A percentile compares a stretch with the other conserved stretches of the same genome.
Conservation (phyloP, 2,888 invertebrate genomes). For the Pristionchus entomophagus region DNA sequence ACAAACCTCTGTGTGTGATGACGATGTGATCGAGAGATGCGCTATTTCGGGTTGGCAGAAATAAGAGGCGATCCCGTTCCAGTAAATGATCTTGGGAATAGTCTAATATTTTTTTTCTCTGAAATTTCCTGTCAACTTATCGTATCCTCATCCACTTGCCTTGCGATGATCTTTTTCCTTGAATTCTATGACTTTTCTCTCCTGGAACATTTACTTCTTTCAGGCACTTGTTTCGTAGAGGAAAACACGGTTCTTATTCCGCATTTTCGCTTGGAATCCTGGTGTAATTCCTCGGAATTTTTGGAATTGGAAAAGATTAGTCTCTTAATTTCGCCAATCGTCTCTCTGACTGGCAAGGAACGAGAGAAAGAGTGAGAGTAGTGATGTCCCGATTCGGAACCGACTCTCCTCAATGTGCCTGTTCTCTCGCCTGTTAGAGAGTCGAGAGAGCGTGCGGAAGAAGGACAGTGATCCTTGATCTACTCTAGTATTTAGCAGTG, state of each 20-base stretch:
- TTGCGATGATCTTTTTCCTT: not conserved
- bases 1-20: slow-evolving; percentile 16
- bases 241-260: no score
- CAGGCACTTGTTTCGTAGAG: no score
- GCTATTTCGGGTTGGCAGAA: not conserved
- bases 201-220: not conserved
- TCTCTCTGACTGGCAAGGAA: not conserved
- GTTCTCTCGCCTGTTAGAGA: no score
- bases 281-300: not conserved
- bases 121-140: no score
- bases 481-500: not conserved
- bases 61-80: no score
- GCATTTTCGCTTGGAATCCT: no score
- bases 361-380: no score
- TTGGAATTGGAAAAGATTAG: not conserved
- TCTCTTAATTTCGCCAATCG: no score
- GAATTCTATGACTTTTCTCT: not conserved
- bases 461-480: not conserved
- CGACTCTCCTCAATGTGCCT: no score
- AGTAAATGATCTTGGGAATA: not conserved
- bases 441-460: no score
- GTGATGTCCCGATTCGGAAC: not conserved
- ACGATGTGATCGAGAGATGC: not conserved
- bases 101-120: not conserved
- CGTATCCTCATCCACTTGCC: no score